Evolutionary conservation across 2,113 vertebrate genomes (phyloP).

Genomic region (Nyctereutes procyonoides): DNA sequence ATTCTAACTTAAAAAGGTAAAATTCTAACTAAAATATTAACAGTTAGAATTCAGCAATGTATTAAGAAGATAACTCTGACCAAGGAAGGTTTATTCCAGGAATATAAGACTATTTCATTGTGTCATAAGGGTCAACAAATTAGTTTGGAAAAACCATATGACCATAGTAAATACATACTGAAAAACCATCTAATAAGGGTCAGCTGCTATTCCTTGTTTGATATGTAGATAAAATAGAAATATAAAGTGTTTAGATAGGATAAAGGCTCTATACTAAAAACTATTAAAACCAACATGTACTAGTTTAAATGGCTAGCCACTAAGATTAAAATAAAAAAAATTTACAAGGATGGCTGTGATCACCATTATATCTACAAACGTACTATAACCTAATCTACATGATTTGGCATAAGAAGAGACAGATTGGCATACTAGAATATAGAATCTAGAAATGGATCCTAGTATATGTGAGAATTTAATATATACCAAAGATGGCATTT

Average conservation of each 20-base stretch:
- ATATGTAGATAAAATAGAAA: neutral
- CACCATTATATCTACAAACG: neutral
- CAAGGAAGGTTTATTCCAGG: neutral
- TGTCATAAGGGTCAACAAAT: neutral
- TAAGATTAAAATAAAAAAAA: neutral
- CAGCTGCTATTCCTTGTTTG: neutral
- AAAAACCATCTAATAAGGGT: neutral
- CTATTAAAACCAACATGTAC: neutral
- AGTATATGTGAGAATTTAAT: neutral
- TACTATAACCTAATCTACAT: neutral
- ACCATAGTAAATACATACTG: neutral
- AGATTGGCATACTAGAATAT: neutral
- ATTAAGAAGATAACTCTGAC: neutral
- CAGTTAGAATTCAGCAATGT: neutral
- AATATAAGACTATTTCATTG: neutral
- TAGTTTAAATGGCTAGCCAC: neutral
- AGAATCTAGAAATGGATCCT: neutral
- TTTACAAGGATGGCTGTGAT: neutral
- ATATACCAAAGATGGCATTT: neutral
- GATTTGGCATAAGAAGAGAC: neutral
- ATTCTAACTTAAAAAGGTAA: neutral
- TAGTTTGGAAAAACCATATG: neutral
- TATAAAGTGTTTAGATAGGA: neutral
- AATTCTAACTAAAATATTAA: neutral
- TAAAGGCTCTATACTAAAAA: neutral